Conservation (phyloP, 1,140 invertebrate species). For the Papilio polytes region DNA sequence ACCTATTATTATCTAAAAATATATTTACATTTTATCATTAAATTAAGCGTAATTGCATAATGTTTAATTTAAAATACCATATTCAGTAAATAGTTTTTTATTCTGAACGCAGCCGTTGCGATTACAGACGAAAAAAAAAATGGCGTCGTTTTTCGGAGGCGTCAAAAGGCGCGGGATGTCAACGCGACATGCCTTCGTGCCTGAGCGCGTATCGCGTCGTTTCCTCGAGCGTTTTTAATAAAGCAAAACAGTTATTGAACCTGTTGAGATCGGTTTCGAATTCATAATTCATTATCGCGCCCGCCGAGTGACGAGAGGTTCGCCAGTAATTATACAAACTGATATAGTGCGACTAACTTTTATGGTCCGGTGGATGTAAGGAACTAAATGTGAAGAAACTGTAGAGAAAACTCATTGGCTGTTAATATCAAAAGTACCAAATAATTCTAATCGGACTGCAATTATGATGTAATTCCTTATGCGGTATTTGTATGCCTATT, state of each 20-base stretch:
- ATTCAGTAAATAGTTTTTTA: conserved; percentile 26
- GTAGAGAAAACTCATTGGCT: background rate
- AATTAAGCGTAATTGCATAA: background rate
- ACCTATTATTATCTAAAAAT: background rate
- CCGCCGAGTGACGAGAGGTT: background rate
- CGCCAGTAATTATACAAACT: conserved; percentile 14
- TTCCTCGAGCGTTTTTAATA: conserved; percentile 57
- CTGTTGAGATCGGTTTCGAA: conserved; percentile 44
- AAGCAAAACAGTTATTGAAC: conserved; percentile 53
- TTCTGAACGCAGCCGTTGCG: conserved; percentile 3
- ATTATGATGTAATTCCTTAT: background rate
- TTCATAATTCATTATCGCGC: conserved; percentile 37
- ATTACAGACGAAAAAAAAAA: conserved; percentile 21
- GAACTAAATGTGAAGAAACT: background rate
- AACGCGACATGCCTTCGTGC: conserved; percentile 40
- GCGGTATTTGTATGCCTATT: background rate
- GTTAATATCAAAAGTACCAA: no score
- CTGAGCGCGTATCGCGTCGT: conserved; percentile 33
- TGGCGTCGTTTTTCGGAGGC: conserved; percentile 37
- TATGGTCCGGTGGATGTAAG: background rate
- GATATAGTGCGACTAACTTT: background rate
- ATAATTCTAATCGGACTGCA: background rate
- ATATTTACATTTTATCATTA: conserved; percentile 1
- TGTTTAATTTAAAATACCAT: conserved; percentile 9
- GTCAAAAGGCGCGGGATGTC: conserved; percentile 52